Base-by-base conservation (phyloP, 2,888 invertebrate genomes). In the Exocentrus adspersus region DNA sequence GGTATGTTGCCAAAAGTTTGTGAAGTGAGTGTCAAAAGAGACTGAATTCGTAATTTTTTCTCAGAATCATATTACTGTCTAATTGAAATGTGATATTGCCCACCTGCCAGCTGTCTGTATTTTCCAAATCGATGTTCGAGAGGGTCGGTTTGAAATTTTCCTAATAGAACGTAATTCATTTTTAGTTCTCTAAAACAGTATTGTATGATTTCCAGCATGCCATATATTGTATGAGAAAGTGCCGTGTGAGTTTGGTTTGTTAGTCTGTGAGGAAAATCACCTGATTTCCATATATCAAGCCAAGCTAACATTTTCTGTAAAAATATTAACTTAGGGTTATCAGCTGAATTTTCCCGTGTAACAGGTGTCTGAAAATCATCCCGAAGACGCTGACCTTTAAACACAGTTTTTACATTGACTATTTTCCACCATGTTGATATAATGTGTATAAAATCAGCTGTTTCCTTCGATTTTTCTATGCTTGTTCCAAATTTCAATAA, bases 371-470 rank as follows among this genome's bases (percentile, higher is more conserved):
- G 61, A 46, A 32, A 45, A 7, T 19, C 1, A 16, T 48, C 37
- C 4, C 17, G 32, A n/a, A 12, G 32, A 21, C 37, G 45, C 45
- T 54, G 28, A 19, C 48, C 45, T 54, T 54, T 37, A 12, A 54
- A 32, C 6, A 24, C 5, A 14, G 53, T 54, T 32, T 61, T 61
- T 2, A 54, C 61, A 28, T 48, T 54, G 2, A 61, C 54, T 4
- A 54, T 54, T 37, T 48, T 54, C 50, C 61, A 61, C 61, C 61
- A 54, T 12, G 1, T 61, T 17, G 54, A 12, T 46, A 61, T 54
- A 4, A 61, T 53, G 12, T 61, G 17, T 10, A 61, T 54, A 42
- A 61, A 61, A 2, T 54, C 46, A 12, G 60, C 52, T 16, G 52
- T 52, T 7, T 45, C 52, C 19, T 50, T 21, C 6, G 52, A 60